These are phyloP conservation scores for Rhea pennata DNA, from an alignment of 2,113 vertebrate species.

Conservation along the genomic window DNA sequence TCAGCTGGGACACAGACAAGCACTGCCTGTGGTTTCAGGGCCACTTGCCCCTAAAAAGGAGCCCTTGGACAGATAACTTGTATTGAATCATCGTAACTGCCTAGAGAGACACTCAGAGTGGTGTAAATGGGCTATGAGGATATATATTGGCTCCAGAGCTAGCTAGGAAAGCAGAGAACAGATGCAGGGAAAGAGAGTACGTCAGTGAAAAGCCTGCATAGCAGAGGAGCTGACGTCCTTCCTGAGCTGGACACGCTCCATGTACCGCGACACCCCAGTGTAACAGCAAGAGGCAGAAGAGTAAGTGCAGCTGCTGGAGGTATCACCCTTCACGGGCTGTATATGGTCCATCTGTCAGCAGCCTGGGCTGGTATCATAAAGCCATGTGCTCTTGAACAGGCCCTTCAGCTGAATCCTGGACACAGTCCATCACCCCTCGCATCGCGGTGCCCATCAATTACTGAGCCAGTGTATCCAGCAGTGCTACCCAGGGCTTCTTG, in stretches of 20 bases:
- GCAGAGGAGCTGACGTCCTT: neutral
- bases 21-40: fast-evolving
- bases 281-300: neutral
- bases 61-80: neutral
- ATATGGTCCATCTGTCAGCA: neutral
- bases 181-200: neutral
- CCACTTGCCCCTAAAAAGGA: fast-evolving
- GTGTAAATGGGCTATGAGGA: neutral
- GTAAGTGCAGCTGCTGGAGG: neutral
- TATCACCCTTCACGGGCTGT: neutral
- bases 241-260: fast-evolving
- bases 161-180: fast-evolving
- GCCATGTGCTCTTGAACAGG: neutral
- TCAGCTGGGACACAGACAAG: neutral
- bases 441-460: neutral
- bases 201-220: fast-evolving
- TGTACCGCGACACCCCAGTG: fast-evolving
- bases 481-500: neutral
- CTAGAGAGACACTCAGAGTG: neutral
- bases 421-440: neutral
- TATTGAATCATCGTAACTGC: fast-evolving
- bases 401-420: neutral
- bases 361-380: fast-evolving
- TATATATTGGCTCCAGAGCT: neutral
- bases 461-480: neutral